phyloP scores from a whole-genome alignment of 2,888 invertebrate genomes.

The Altica lythri region DNA sequence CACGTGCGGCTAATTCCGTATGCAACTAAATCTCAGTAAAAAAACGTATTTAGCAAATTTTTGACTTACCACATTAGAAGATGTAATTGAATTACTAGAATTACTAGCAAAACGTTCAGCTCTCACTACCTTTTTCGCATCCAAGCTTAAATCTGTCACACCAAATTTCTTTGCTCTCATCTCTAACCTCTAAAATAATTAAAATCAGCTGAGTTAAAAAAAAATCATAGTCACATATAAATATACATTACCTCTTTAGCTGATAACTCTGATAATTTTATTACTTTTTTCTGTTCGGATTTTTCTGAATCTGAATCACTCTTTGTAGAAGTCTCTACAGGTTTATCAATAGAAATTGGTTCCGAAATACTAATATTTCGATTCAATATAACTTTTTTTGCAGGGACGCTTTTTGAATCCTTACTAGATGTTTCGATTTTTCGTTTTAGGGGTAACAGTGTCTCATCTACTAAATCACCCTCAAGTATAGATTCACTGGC shows the following conservation, averaged over 20 bases:
- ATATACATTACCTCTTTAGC: slow-evolving; percentile 61
- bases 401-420: slow-evolving; percentile 48
- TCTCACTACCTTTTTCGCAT: slow-evolving; percentile 69
- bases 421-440: slow-evolving; percentile 40
- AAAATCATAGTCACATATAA: slow-evolving; percentile 1
- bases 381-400: slow-evolving; percentile 69
- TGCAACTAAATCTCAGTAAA: too few species aligned
- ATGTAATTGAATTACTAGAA: slow-evolving; percentile 36
- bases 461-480: slow-evolving; percentile 47
- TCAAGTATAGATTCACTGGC: slow-evolving; percentile 52
- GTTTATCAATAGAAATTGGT: slow-evolving; percentile 8
- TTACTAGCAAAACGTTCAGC: slow-evolving; percentile 65
- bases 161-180: slow-evolving; percentile 84
- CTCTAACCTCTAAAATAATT: slow-evolving; percentile 64
- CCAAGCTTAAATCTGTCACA: slow-evolving; percentile 62
- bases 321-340: slow-evolving; percentile 33
- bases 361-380: slow-evolving; percentile 52
- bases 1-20: too few species aligned
- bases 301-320: slow-evolving; percentile 43
- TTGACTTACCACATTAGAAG: slow-evolving; percentile 35
- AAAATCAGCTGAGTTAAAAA: too few species aligned
- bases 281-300: slow-evolving; percentile 58
- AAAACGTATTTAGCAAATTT: too few species aligned
- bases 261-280: slow-evolving; percentile 64
- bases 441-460: slow-evolving; percentile 45